Conservation (phyloP, 1,140 invertebrate species). For the Sogatella furcifera region DNA sequence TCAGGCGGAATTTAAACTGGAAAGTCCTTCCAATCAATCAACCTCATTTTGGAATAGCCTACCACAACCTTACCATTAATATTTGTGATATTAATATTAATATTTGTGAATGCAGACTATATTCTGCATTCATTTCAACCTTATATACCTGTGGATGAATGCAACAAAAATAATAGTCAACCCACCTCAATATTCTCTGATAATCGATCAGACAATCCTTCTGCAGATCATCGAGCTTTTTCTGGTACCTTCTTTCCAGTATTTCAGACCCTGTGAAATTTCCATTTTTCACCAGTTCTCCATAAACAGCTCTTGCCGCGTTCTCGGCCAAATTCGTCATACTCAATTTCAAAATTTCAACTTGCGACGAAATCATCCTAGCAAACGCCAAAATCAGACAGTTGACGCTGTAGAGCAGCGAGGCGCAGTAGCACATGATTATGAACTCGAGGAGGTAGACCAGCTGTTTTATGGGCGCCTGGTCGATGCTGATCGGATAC, state of each 20-base stretch:
- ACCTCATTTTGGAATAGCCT: too few relatives aligned
- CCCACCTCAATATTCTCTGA: conserved; percentile 9
- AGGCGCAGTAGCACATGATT: conserved; percentile 17
- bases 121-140: too few relatives aligned
- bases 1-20: too few relatives aligned
- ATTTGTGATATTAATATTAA: too few relatives aligned
- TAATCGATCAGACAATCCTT: conserved; percentile 14
- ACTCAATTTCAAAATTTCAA: conserved; percentile 6
- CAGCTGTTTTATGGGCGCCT: conserved; percentile 1
- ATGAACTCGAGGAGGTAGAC: conserved; percentile 15
- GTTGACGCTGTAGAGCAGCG: conserved; percentile 15
- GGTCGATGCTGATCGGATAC: not conserved
- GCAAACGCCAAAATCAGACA: conserved; percentile 14
- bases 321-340: conserved; percentile 6
- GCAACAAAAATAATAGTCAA: too few relatives aligned
- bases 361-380: conserved; percentile 5
- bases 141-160: too few relatives aligned
- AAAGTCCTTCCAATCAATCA: too few relatives aligned
- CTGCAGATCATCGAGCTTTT: conserved; percentile 6
- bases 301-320: not conserved
- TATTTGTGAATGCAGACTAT: too few relatives aligned
- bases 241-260: too few relatives aligned
- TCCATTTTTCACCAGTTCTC: too few relatives aligned
- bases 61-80: too few relatives aligned
- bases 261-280: too few relatives aligned